Conservation (phyloP, 2,113 vertebrate species). For the Polypterus senegalus region DNA sequence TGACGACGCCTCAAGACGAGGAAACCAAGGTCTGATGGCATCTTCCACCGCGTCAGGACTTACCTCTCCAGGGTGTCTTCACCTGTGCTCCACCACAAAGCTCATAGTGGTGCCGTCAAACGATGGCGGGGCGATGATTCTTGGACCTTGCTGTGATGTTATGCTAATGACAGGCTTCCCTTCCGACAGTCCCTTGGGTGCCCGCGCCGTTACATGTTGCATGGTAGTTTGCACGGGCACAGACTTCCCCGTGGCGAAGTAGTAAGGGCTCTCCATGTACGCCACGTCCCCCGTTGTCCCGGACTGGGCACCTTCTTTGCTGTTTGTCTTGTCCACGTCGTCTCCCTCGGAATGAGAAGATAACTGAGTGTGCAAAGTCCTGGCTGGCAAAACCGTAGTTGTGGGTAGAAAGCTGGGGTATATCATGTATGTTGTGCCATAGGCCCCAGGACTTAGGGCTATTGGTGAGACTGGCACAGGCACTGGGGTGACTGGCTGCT, state of each 20-base stretch:
- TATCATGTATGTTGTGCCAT: constrained; percentile 77
- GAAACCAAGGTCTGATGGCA: too few relatives aligned
- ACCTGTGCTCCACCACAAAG: constrained; percentile 91
- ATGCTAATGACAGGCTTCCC: constrained; percentile 77
- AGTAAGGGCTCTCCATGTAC: constrained; percentile 71
- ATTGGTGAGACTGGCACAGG: constrained; percentile 59
- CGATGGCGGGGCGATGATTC: constrained; percentile 79
- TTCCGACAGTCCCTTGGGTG: constrained; percentile 27
- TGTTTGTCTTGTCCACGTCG: constrained; percentile 5
- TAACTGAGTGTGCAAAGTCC: constrained; percentile 48
- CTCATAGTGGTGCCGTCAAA: constrained; percentile 96
- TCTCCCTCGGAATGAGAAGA: constrained; percentile 39
- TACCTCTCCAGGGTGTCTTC: constrained; percentile 20
- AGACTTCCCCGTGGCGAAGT: constrained; percentile 58
- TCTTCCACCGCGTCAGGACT: neutral
- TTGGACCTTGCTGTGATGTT: constrained; percentile 70
- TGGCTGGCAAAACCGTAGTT: constrained; percentile 50
- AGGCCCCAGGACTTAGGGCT: constrained; percentile 65
- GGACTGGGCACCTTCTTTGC: constrained; percentile 16
- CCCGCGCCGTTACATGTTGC: constrained; percentile 27
- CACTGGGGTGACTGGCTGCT: constrained; percentile 52
- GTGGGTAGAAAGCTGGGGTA: constrained; percentile 76
- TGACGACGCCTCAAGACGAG: too few relatives aligned
- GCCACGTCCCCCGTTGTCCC: constrained; percentile 32
- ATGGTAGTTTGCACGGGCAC: constrained; percentile 12